phyloP scores from a whole-genome alignment of 2,113 vertebrate species.

The Gracilinanus agilis region DNA sequence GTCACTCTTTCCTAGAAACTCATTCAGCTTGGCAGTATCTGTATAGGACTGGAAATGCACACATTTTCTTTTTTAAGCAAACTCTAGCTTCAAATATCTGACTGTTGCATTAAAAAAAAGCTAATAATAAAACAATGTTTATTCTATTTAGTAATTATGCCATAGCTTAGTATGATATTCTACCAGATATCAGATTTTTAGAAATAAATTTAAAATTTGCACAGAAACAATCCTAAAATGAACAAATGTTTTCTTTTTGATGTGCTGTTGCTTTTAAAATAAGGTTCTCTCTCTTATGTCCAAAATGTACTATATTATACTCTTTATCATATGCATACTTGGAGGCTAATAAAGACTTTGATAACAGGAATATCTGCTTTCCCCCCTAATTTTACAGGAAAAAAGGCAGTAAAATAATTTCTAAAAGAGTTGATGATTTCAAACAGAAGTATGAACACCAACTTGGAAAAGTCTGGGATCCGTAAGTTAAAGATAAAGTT shows the following conservation, averaged over 20 bases:
- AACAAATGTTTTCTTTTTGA: constrained; percentile 50
- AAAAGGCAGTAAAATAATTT: constrained; percentile 82
- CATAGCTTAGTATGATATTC: neutral
- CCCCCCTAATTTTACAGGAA: constrained; percentile 82
- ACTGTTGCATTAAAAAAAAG: neutral
- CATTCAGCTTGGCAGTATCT: constrained; percentile 31
- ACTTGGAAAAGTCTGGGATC: constrained; percentile 83
- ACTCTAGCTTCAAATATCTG: neutral
- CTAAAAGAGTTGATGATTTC: constrained; percentile 87
- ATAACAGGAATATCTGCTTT: constrained; percentile 27
- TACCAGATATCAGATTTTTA: neutral
- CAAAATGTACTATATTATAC: neutral
- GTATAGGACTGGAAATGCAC: constrained; percentile 23
- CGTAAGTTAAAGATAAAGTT: constrained; percentile 81
- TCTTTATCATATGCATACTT: neutral
- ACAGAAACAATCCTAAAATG: neutral
- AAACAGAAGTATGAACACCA: constrained; percentile 86
- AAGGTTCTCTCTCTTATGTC: neutral
- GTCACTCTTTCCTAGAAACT: constrained; percentile 69
- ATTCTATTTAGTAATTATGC: neutral
- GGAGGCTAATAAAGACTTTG: constrained; percentile 1
- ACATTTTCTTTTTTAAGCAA: neutral
- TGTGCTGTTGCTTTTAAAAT: constrained; percentile 29
- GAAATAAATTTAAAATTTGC: constrained; percentile 44
- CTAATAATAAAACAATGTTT: neutral